A percentile compares a stretch with the other conserved stretches of the same genome.
These are phyloP conservation scores for Ardeotis arabs DNA, from an alignment of 2,113 vertebrate species.

Conservation along the genomic window DNA sequence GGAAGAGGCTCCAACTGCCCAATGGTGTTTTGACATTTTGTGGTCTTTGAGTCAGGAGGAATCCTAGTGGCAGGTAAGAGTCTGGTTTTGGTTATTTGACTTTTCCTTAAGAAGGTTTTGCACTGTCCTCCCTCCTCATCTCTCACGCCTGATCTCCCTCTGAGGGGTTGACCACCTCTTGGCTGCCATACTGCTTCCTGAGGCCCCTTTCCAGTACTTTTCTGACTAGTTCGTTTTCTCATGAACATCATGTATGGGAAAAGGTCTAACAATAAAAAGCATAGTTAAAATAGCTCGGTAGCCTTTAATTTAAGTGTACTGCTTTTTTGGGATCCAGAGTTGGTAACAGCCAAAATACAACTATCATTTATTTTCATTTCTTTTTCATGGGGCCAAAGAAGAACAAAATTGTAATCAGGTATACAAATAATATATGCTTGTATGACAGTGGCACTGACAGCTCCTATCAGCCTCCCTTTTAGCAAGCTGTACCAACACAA, in stretches of 20 bases:
- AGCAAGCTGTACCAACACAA: neutral
- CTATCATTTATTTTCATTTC: neutral
- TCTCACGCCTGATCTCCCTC: neutral
- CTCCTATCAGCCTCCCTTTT: neutral
- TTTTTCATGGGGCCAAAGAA: neutral
- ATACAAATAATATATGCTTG: neutral
- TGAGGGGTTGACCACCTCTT: neutral
- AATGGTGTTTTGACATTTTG: rapidly evolving
- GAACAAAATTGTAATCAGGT: neutral
- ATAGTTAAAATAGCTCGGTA: neutral
- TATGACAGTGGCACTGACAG: neutral
- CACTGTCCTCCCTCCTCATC: neutral
- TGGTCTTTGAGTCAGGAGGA: neutral
- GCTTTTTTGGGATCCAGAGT: neutral
- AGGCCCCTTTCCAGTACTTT: neutral
- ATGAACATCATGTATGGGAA: neutral
- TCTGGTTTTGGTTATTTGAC: neutral
- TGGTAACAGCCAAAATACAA: neutral
- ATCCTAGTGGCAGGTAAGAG: neutral
- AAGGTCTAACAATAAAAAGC: neutral
- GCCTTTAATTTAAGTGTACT: neutral
- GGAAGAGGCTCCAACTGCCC: neutral
- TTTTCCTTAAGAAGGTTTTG: neutral
- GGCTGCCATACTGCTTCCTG: neutral
- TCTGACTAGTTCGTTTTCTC: neutral